These are phyloP conservation scores for Rhombomys opimus DNA, from an alignment of 2,113 vertebrate genomes.

Conservation along the genomic window DNA sequence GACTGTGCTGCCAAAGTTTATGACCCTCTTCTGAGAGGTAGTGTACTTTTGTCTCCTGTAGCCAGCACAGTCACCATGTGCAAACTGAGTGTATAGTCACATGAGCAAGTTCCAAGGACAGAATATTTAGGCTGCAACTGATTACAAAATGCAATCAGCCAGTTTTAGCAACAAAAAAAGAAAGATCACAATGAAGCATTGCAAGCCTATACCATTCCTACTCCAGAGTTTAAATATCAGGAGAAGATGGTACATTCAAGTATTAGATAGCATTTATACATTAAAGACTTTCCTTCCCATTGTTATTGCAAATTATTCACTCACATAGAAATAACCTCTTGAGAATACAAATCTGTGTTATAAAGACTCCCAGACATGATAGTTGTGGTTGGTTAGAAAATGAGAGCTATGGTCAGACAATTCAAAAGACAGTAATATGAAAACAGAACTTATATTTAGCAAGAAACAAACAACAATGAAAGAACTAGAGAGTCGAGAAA, in stretches of 20 bases:
- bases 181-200: slow-evolving; percentile 94
- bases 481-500: not conserved
- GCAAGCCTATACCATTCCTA: slow-evolving; percentile 85
- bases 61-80: not conserved
- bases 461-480: not conserved
- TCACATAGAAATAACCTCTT: not conserved
- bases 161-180: slow-evolving; percentile 86
- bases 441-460: not conserved
- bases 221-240: not conserved
- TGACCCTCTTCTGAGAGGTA: not conserved
- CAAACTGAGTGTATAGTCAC: not conserved
- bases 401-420: not conserved
- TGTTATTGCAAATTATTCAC: not conserved
- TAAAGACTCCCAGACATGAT: not conserved
- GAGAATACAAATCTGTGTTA: not conserved
- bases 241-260: not conserved
- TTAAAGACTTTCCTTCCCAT: not conserved
- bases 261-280: too few relatives aligned
- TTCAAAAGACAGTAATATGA: not conserved
- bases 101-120: slow-evolving; percentile 87
- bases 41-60: not conserved
- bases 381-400: not conserved
- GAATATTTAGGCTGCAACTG: slow-evolving; percentile 92
- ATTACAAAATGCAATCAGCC: slow-evolving; percentile 89
- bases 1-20: not conserved